phyloP scores from a whole-genome alignment of 2,113 vertebrate species.

The Apodemus sylvaticus region DNA sequence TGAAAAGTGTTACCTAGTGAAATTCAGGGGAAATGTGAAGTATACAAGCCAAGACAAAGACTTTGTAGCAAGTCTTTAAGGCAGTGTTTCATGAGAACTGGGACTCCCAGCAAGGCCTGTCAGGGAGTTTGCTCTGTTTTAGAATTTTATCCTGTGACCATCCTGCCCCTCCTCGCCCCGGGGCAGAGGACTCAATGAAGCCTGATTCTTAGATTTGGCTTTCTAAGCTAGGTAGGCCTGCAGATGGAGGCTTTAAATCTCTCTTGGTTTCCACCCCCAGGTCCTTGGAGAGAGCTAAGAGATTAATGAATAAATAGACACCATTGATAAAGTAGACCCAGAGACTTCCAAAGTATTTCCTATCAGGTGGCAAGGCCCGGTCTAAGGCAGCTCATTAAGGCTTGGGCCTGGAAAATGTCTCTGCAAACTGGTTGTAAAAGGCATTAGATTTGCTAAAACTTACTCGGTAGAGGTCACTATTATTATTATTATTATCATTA shows the following conservation, averaged over 20 bases:
- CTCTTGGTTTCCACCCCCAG: neutral
- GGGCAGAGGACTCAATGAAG: neutral
- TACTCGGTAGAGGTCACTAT: neutral
- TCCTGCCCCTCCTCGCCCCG: neutral
- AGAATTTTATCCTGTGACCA: slow-evolving; percentile 29
- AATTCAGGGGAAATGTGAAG: neutral
- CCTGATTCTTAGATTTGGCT: slow-evolving; percentile 36
- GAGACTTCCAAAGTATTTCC: neutral
- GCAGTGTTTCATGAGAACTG: neutral
- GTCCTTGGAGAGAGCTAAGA: neutral
- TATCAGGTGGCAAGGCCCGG: neutral
- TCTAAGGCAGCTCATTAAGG: neutral
- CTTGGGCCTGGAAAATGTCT: neutral
- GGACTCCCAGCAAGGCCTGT: neutral
- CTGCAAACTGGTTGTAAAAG: neutral
- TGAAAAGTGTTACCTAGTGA: neutral
- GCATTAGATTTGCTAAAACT: slow-evolving; percentile 5
- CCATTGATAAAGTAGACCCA: neutral
- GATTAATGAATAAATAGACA: neutral
- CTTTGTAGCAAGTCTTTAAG: neutral
- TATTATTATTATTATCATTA: neutral
- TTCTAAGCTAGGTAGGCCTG: neutral
- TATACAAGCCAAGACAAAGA: slow-evolving; percentile 21
- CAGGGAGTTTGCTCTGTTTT: slow-evolving; percentile 34
- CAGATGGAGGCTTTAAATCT: neutral